A percentile compares a stretch with the other conserved stretches of the same genome.
Evolutionary conservation across 2,888 invertebrate genomes (phyloP).

Genomic region (Leucoptera coffeella): DNA sequence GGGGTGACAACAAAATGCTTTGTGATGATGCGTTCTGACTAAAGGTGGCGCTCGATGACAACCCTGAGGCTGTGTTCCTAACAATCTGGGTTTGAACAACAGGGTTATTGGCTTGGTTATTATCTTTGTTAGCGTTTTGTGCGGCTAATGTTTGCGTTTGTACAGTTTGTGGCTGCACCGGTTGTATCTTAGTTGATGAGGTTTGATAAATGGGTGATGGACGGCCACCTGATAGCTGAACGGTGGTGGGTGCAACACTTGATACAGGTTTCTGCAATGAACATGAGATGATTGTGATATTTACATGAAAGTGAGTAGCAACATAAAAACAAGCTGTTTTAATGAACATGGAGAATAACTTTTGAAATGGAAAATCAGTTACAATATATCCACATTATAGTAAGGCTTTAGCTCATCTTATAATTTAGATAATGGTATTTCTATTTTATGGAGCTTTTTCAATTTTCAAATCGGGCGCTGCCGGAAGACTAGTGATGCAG

Average conservation of each 20-base stretch:
- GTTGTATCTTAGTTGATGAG: conserved; percentile 74
- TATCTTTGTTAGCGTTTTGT: conserved; percentile 31
- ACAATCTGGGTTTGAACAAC: conserved; percentile 36
- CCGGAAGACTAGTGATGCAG: too few relatives aligned
- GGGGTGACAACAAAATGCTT: conserved; percentile 50
- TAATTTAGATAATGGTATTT: too few relatives aligned
- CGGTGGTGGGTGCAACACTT: conserved; percentile 76
- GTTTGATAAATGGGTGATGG: conserved; percentile 75
- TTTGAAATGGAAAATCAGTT: too few relatives aligned
- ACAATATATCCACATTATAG: too few relatives aligned
- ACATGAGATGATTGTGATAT: conserved; percentile 32
- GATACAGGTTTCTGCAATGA: conserved; percentile 73
- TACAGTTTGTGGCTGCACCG: conserved; percentile 72
- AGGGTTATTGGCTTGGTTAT: conserved; percentile 23
- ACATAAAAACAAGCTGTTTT: background rate
- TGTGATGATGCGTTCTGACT: conserved; percentile 32
- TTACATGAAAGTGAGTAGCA: conserved; percentile 19
- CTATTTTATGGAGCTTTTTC: too few relatives aligned
- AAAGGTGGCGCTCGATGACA: conserved; percentile 40
- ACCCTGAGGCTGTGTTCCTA: conserved; percentile 44
- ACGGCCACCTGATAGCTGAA: conserved; percentile 59
- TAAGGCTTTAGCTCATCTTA: too few relatives aligned
- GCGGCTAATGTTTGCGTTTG: conserved; percentile 28
- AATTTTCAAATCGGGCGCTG: too few relatives aligned
- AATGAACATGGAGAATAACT: background rate